Conservation (phyloP, 2,113 vertebrate genomes). For the Canis aureus region DNA sequence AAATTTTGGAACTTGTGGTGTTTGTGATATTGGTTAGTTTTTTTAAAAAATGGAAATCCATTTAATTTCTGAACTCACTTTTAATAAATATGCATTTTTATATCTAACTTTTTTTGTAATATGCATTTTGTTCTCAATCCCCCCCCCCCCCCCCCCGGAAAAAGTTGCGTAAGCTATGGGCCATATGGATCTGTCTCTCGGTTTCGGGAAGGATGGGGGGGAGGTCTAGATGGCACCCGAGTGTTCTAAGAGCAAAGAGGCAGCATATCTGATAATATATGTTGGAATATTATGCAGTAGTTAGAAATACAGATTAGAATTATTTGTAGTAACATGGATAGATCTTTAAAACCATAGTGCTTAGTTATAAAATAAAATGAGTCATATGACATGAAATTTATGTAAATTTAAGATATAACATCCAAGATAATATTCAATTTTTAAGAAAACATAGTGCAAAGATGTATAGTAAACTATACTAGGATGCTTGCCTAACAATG, state of each 20-base stretch:
- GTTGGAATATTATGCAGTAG: not conserved
- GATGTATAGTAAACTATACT: not conserved
- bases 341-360: not conserved
- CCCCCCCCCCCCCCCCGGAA: fast-evolving
- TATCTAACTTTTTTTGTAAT: not conserved
- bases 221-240: too few relatives aligned
- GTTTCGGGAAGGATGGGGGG: not conserved
- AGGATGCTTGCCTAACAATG: not conserved
- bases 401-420: not conserved
- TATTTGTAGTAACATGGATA: not conserved
- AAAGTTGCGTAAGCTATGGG: not conserved
- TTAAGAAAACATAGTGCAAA: not conserved
- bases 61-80: not conserved
- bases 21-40: not conserved
- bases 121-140: not conserved
- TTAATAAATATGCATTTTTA: not conserved
- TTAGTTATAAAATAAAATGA: not conserved
- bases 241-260: not conserved
- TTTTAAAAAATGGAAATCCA: not conserved
- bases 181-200: not conserved
- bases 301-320: not conserved
- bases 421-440: not conserved
- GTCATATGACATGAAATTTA: not conserved
- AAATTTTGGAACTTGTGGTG: not conserved
- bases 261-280: not conserved